phyloP scores from a whole-genome alignment of 2,797 vertebrate genomes.

The Bufotes viridis region DNA sequence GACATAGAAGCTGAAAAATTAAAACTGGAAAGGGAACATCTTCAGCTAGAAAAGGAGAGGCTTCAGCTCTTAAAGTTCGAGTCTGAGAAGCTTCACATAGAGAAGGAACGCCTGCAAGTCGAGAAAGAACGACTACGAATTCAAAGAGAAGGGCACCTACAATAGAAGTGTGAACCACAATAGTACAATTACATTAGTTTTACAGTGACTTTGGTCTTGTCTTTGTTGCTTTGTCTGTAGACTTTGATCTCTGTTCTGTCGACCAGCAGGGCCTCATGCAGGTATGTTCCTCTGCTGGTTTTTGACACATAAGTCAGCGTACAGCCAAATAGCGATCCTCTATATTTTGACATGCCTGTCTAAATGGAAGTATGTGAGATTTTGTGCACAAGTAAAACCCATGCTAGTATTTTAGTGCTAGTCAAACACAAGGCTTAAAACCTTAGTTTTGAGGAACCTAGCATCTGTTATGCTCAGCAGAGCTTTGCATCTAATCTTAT shows the following conservation, averaged over 20 bases:
- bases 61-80: constrained; percentile 93
- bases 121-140: constrained; percentile 89
- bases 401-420: constrained; percentile 43
- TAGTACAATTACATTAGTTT: constrained; percentile 24
- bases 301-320: constrained; percentile 61
- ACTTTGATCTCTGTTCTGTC: constrained; percentile 63
- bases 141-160: constrained; percentile 82
- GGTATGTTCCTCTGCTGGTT: constrained; percentile 51
- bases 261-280: constrained; percentile 43
- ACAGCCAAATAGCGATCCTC: constrained; percentile 60
- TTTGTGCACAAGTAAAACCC: constrained; percentile 65
- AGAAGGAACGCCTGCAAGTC: constrained; percentile 90
- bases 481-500: not conserved
- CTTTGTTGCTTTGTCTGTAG: constrained; percentile 67
- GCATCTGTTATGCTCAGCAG: constrained; percentile 18
- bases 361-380: constrained; percentile 64
- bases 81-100: constrained; percentile 88
- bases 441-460: not conserved
- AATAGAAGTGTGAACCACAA: constrained; percentile 64
- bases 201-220: constrained; percentile 64
- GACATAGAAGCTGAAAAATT: constrained; percentile 88
- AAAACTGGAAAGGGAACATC: constrained; percentile 88
- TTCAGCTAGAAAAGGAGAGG: constrained; percentile 90
- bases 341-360: constrained; percentile 69
- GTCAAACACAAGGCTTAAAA: constrained; percentile 17